Evolutionary conservation across 1,140 invertebrate species (phyloP).

Genomic region (Neoseiulus cucumeris): DNA sequence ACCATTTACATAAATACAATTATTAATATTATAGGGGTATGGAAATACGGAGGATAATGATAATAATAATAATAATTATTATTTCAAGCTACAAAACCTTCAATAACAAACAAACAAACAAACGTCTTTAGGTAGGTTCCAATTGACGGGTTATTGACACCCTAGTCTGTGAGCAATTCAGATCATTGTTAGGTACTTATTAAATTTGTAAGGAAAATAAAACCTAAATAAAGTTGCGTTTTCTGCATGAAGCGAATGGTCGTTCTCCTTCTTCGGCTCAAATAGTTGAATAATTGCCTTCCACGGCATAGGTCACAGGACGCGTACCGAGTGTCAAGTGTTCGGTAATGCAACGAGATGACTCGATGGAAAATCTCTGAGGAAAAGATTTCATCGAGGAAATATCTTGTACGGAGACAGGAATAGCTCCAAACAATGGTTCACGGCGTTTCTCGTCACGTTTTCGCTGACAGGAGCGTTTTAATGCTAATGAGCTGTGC

Average conservation of each 20-base stretch:
- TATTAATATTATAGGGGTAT: neutral
- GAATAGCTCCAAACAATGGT: neutral
- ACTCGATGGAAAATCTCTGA: neutral
- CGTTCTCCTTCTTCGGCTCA: neutral
- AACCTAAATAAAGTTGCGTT: constrained; percentile 9
- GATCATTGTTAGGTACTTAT: constrained; percentile 6
- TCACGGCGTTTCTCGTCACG: neutral
- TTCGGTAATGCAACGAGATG: neutral
- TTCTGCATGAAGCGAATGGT: neutral
- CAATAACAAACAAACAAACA: neutral
- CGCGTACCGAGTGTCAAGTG: neutral
- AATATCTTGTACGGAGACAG: neutral
- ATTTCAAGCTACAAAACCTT: neutral
- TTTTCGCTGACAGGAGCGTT: neutral
- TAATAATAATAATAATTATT: neutral
- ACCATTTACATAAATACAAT: neutral
- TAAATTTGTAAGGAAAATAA: constrained; percentile 10
- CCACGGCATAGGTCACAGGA: neutral
- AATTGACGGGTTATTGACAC: too few species aligned
- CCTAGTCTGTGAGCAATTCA: neutral
- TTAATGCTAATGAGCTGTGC: neutral
- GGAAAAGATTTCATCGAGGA: neutral
- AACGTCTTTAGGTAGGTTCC: too few species aligned
- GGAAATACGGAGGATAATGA: neutral
- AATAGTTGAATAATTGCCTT: neutral